A percentile compares a stretch with the other conserved stretches of the same genome.
These are phyloP conservation scores for Origma solitaria DNA, from an alignment of 2,113 vertebrate genomes.

Conservation along the genomic window DNA sequence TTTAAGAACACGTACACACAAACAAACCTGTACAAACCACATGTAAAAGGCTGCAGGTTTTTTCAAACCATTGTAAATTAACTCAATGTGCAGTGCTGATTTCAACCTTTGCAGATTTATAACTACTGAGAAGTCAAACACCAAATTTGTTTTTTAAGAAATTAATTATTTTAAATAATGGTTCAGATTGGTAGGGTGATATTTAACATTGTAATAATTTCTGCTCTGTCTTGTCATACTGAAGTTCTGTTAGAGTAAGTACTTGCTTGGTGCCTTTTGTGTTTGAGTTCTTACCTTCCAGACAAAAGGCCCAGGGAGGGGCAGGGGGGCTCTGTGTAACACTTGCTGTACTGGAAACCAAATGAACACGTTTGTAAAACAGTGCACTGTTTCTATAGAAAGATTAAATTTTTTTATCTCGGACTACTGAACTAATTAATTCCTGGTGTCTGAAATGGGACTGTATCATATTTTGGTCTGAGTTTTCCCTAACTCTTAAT, in stretches of 20 bases:
- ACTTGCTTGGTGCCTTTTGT: conserved; percentile 64
- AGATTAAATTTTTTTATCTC: conserved; percentile 75
- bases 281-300: conserved; percentile 31
- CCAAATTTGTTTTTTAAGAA: conserved; percentile 55
- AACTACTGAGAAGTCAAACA: conserved; percentile 45
- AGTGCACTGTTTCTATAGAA: conserved; percentile 76
- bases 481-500: background rate
- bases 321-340: conserved; percentile 33
- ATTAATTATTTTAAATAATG: conserved; percentile 54
- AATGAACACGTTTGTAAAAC: conserved; percentile 74
- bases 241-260: conserved; percentile 46
- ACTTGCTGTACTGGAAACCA: conserved; percentile 70
- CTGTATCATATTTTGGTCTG: background rate
- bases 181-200: conserved; percentile 41
- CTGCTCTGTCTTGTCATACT: conserved; percentile 59
- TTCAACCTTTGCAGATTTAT: conserved; percentile 59
- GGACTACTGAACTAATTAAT: background rate
- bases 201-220: conserved; percentile 52
- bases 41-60: conserved; percentile 53
- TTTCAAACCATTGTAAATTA: conserved; percentile 59
- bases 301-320: conserved; percentile 27
- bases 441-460: background rate
- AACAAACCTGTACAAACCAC: conserved; percentile 59
- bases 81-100: conserved; percentile 34
- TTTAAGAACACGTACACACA: conserved; percentile 56